Evolutionary conservation across 1,140 invertebrate genomes (phyloP).

Genomic region (Leptestheria dahalacensis): DNA sequence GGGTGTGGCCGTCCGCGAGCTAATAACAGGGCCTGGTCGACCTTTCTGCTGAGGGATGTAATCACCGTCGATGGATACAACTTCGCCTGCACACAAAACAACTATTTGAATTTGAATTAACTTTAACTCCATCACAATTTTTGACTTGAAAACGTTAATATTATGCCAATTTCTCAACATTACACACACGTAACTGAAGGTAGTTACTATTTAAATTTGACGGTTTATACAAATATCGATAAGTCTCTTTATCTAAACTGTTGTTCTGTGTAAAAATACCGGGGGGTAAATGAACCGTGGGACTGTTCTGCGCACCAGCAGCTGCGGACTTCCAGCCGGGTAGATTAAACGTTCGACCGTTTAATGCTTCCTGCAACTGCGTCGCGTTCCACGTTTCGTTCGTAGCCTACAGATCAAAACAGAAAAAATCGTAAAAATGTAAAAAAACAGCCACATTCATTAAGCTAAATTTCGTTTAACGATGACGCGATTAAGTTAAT

Average conservation of each 20-base stretch:
- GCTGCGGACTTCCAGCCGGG: background rate
- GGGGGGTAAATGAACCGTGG: conserved; percentile 33
- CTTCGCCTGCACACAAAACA: conserved; percentile 27
- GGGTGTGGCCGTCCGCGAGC: background rate
- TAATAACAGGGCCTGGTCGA: background rate
- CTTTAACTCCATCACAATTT: too few relatives aligned
- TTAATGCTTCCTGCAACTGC: conserved; percentile 26
- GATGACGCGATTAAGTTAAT: too few relatives aligned
- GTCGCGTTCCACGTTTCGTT: conserved; percentile 38
- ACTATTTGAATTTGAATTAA: background rate
- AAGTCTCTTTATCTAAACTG: too few relatives aligned
- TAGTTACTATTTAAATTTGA: too few relatives aligned
- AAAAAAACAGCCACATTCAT: too few relatives aligned
- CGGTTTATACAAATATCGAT: too few relatives aligned
- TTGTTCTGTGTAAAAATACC: background rate
- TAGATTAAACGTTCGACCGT: conserved; percentile 21
- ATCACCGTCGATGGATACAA: conserved; percentile 56
- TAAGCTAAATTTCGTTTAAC: too few relatives aligned
- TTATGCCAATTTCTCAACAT: too few relatives aligned
- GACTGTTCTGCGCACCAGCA: conserved; percentile 23
- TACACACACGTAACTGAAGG: too few relatives aligned
- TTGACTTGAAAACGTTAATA: too few relatives aligned
- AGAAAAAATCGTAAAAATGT: background rate
- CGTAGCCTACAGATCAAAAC: conserved; percentile 30
- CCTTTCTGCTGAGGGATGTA: conserved; percentile 21